Evolutionary conservation across 1,140 invertebrate genomes (phyloP).

Genomic region (Anoplolepis gracilipes): DNA sequence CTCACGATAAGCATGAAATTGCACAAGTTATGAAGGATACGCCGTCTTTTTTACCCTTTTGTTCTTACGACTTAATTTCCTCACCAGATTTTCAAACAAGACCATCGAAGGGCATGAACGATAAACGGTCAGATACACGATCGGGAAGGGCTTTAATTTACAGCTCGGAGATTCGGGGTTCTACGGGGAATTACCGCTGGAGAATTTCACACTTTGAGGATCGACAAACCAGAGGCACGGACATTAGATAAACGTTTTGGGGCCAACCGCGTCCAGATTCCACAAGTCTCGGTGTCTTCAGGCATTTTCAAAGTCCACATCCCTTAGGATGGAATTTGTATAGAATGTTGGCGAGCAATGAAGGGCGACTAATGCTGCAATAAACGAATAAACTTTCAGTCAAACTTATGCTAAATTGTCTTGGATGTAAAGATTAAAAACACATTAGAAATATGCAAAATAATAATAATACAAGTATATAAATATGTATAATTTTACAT

Average conservation of each 20-base stretch:
- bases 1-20: not conserved
- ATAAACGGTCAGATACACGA: constrained; percentile 63
- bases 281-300: constrained; percentile 65
- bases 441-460: not conserved
- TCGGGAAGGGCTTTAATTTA: constrained; percentile 72
- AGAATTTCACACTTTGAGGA: constrained; percentile 75
- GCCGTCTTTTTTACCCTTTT: constrained; percentile 28
- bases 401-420: not conserved
- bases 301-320: constrained; percentile 54
- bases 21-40: constrained; percentile 22
- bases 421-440: not conserved
- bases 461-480: not conserved
- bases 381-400: constrained; percentile 9
- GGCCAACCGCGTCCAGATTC: constrained; percentile 69
- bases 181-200: constrained; percentile 69
- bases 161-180: constrained; percentile 63
- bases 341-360: constrained; percentile 14
- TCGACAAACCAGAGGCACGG: constrained; percentile 50
- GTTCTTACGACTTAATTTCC: constrained; percentile 25
- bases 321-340: constrained; percentile 49
- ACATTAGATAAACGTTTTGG: constrained; percentile 76
- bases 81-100: constrained; percentile 30
- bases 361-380: constrained; percentile 20
- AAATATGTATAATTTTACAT: not conserved
- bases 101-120: constrained; percentile 39